Evolutionary conservation across 2,888 invertebrate genomes (phyloP), one percentile per base, ranked within the genome.

Genomic region (Rhingia rostrata): DNA sequence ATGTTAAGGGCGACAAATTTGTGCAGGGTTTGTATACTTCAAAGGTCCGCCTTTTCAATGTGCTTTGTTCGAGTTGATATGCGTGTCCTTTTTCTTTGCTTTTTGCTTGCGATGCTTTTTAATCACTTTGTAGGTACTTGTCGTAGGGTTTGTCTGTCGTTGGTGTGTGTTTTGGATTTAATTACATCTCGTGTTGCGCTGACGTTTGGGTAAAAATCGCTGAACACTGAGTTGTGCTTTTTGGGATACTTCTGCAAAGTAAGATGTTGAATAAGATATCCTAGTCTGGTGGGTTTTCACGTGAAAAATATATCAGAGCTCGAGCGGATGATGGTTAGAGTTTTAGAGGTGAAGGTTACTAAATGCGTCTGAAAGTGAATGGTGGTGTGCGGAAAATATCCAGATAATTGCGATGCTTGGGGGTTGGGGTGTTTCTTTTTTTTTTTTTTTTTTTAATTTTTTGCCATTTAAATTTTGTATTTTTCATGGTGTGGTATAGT

Each of bases 101-200:
- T 60, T 64, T 39, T 56, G 41, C 61, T 49, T 5, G 41, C 12
- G 37, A 10, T 82, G 66, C 77, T 66, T 82, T 82, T 82, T 77
- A 77, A 77, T 82, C 77, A 77, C 72, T 61, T n/a, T 41, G 35
- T 53, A 75, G 60, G 69, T 49, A 22, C 22, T 22, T 2, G 22
- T 22, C 22, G 22, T 22, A 22, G 22, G 22, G 22, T 69, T 30
- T 70, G 64, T 22, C 61, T 66, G 60, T 60, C 63, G 47, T 66
- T 60, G 49, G 60, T 77, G 22, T 77, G 22, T 22, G 53, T 37
- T 72, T 54, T 49, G 61, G 53, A 82, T 67, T 77, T 72, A 72
- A 82, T 82, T 77, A 77, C 70, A 54, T 66, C 70, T 70, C 53
- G 47, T 64, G 70, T 72, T 72, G 61, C 70, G 60, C 64, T 54